A percentile compares a stretch with the other conserved stretches of the same genome.
Evolutionary conservation across 2,113 vertebrate genomes (phyloP).

Genomic region (Macquaria australasica): DNA sequence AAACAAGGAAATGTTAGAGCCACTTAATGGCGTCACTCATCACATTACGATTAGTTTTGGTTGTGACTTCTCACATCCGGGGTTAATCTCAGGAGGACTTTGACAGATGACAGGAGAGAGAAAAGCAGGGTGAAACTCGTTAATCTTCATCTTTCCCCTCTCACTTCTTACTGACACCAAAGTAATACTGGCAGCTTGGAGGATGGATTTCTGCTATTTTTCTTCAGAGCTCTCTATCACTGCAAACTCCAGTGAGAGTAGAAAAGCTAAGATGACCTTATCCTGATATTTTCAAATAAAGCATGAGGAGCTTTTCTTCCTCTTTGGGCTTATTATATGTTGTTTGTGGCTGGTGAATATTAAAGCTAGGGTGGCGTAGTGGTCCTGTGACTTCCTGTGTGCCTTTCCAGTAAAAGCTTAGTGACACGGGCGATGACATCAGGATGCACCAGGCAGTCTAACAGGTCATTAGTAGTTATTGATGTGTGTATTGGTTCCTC

Average conservation of each 20-base stretch:
- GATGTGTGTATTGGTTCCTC: not conserved
- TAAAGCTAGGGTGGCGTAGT: not conserved
- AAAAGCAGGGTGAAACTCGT: not conserved
- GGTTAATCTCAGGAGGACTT: not conserved
- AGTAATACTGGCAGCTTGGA: not conserved
- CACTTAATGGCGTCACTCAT: slow-evolving; percentile 13
- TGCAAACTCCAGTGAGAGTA: not conserved
- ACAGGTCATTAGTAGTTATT: slow-evolving; percentile 91
- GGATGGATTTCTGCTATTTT: slow-evolving; percentile 16
- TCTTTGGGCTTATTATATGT: not conserved
- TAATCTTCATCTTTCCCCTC: not conserved
- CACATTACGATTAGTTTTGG: slow-evolving; percentile 25
- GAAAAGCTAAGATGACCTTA: not conserved
- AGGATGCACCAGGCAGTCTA: slow-evolving; percentile 93
- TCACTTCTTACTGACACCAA: not conserved
- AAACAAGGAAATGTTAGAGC: slow-evolving; percentile 26
- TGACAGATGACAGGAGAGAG: slow-evolving; percentile 13
- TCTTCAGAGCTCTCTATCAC: not conserved
- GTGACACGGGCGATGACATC: slow-evolving; percentile 87
- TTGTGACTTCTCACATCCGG: slow-evolving; percentile 12
- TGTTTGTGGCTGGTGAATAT: not conserved
- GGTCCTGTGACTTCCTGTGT: slow-evolving; percentile 19
- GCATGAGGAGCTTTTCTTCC: not conserved
- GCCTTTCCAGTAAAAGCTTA: slow-evolving; percentile 87
- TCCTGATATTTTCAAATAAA: not conserved